phyloP scores from a whole-genome alignment of 2,888 invertebrate species.

The Dolichopus griseipennis region DNA sequence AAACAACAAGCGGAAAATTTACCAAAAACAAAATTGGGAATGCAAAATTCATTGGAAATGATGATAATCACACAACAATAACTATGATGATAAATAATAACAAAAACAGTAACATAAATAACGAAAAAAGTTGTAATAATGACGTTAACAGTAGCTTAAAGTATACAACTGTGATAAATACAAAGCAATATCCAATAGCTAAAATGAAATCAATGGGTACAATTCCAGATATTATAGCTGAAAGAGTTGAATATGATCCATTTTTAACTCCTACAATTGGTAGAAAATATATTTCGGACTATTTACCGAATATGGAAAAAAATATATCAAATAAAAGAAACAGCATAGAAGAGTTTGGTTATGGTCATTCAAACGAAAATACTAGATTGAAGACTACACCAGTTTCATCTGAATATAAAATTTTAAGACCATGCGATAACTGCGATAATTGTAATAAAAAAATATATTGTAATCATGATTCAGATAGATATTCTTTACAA shows the following conservation, averaged over 20 bases:
- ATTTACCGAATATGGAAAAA: slow-evolving; percentile 11
- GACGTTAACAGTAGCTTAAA: not conserved
- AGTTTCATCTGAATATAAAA: slow-evolving; percentile 11
- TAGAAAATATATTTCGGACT: slow-evolving; percentile 28
- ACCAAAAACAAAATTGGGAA: slow-evolving; percentile 41
- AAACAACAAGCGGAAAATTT: slow-evolving; percentile 29
- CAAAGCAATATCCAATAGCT: slow-evolving; percentile 35
- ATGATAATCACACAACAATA: slow-evolving; percentile 29
- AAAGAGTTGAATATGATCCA: slow-evolving; percentile 38
- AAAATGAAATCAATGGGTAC: slow-evolving; percentile 44
- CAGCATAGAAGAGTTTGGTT: not conserved
- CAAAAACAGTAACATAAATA: not conserved
- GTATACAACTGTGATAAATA: slow-evolving; percentile 8
- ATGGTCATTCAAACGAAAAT: not conserved
- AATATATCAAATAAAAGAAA: not conserved
- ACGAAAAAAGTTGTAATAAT: not conserved
- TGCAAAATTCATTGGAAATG: slow-evolving; percentile 42
- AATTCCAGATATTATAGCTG: slow-evolving; percentile 40
- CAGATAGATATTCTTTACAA: not conserved
- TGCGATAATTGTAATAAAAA: slow-evolving; percentile 5
- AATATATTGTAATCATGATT: slow-evolving; percentile 13
- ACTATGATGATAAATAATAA: slow-evolving; percentile 12
- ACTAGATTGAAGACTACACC: not conserved
- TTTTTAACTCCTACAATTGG: slow-evolving; percentile 40
- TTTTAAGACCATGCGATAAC: not conserved